A percentile compares a stretch with the other conserved stretches of the same genome.
Evolutionary conservation across 2,797 vertebrate genomes (phyloP).

Genomic region (Galaxias olidus): DNA sequence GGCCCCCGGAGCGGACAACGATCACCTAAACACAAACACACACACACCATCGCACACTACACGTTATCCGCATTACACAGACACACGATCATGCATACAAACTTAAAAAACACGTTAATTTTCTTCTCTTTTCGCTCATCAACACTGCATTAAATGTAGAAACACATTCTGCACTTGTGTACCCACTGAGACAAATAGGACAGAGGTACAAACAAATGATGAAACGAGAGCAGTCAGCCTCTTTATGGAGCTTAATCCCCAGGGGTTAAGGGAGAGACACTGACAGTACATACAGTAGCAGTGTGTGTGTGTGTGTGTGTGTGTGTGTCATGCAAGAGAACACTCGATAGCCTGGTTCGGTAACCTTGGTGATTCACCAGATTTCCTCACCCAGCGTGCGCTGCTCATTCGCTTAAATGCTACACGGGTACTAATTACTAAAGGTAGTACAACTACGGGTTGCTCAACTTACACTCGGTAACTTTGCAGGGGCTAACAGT

Average conservation of each 20-base stretch:
- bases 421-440: slow-evolving; percentile 17
- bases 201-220: slow-evolving; percentile 27
- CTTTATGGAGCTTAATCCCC: slow-evolving; percentile 50
- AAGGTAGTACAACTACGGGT: too few species aligned
- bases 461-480: too few species aligned
- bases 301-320: too few species aligned
- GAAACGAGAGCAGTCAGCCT: slow-evolving; percentile 54
- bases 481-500: too few species aligned
- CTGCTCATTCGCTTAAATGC: slow-evolving; percentile 26
- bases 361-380: slow-evolving; percentile 43
- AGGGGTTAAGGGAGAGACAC: slow-evolving; percentile 53
- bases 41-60: slow-evolving; percentile 28
- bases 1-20: slow-evolving; percentile 32
- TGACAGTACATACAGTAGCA: slow-evolving; percentile 3
- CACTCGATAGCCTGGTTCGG: slow-evolving; percentile 59
- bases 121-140: too few species aligned
- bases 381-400: slow-evolving; percentile 22
- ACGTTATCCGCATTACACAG: slow-evolving; percentile 20
- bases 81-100: not conserved
- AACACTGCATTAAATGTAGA: too few species aligned
- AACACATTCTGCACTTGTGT: not conserved
- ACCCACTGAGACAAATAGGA: not conserved
- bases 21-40: not conserved
- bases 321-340: slow-evolving; percentile 43
- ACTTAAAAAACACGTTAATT: not conserved